These are phyloP conservation scores for Arenaria interpres DNA, from an alignment of 2,113 vertebrate genomes.

Conservation along the genomic window DNA sequence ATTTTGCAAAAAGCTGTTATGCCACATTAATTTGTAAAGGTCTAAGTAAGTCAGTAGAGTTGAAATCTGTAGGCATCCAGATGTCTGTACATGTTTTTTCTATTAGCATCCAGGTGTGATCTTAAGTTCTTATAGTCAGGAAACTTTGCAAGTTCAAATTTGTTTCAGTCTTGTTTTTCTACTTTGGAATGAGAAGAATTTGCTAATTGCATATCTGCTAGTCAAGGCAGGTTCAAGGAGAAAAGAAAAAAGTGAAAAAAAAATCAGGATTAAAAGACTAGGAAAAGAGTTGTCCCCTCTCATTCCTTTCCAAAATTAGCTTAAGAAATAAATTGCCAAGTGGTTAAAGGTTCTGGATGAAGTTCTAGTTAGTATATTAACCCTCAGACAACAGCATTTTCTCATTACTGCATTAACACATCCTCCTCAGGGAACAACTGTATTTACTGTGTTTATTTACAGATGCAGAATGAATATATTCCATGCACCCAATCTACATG, in stretches of 20 bases:
- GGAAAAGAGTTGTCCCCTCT: not conserved
- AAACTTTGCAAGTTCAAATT: constrained; percentile 61
- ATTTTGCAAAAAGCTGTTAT: not conserved
- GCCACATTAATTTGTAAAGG: not conserved
- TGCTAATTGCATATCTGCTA: constrained; percentile 51
- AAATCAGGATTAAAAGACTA: constrained; percentile 13
- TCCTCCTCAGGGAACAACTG: not conserved
- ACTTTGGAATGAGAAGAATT: constrained; percentile 56
- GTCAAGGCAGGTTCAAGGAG: constrained; percentile 51
- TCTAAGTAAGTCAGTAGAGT: not conserved
- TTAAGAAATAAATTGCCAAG: not conserved
- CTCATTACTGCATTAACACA: not conserved
- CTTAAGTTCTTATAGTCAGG: constrained; percentile 27
- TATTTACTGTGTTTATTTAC: not conserved
- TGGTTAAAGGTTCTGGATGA: not conserved
- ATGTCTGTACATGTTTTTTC: constrained; percentile 42
- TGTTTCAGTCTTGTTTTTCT: constrained; percentile 50
- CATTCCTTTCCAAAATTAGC: constrained; percentile 4
- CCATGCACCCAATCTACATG: not conserved
- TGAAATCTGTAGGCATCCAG: not conserved
- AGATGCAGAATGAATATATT: not conserved
- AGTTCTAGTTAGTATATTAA: not conserved
- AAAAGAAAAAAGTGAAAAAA: not conserved
- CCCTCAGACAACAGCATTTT: not conserved
- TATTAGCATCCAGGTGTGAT: constrained; percentile 50